These are phyloP conservation scores for Tichodroma muraria DNA, from an alignment of 2,113 vertebrate species.

Conservation along the genomic window DNA sequence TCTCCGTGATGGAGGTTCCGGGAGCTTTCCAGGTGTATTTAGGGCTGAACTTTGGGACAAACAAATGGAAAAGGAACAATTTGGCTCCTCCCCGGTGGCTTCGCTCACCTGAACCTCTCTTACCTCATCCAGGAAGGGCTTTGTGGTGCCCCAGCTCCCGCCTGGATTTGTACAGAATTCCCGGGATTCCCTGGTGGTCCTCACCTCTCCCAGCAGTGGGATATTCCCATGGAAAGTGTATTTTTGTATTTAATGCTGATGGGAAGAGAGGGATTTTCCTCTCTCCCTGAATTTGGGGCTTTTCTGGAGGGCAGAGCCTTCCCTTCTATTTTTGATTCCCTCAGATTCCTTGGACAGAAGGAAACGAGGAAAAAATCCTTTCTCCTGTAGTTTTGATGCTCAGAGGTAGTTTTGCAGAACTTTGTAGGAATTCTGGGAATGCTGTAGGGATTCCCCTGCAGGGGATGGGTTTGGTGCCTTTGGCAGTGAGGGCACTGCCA, in stretches of 20 bases:
- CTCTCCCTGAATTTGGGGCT: not conserved
- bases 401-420: not conserved
- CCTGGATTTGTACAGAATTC: not conserved
- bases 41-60: not conserved
- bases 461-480: not conserved
- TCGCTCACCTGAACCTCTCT: not conserved
- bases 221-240: not conserved
- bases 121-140: not conserved
- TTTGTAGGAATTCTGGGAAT: not conserved
- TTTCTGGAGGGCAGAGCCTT: not conserved
- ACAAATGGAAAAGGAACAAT: not conserved
- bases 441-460: not conserved
- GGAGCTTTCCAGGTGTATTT: fast-evolving
- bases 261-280: not conserved
- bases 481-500: fast-evolving
- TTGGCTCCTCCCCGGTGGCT: not conserved
- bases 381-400: not conserved
- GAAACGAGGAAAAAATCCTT: not conserved
- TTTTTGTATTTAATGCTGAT: not conserved
- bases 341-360: not conserved
- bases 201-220: not conserved
- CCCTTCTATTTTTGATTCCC: not conserved
- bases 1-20: fast-evolving
- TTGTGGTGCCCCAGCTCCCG: not conserved
- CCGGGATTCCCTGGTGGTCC: not conserved